Evolutionary conservation across 2,888 invertebrate genomes (phyloP).

Genomic region (Syrphus vitripennis): DNA sequence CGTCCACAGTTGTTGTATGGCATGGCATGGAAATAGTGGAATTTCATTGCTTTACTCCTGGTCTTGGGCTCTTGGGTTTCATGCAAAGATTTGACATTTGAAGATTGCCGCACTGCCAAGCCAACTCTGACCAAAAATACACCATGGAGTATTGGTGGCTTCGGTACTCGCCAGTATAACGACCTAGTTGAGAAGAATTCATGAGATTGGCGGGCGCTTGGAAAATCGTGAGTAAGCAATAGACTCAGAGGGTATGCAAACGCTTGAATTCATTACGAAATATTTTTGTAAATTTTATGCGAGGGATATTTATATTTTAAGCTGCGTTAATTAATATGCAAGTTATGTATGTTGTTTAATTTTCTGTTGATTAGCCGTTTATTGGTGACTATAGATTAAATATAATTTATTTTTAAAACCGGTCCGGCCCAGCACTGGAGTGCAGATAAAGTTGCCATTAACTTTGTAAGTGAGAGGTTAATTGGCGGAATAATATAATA

Average conservation of each 20-base stretch:
- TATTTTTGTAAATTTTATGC: background rate
- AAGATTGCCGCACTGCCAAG: slow-evolving; percentile 6
- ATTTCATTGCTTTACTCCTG: slow-evolving; percentile 32
- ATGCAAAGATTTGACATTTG: slow-evolving; percentile 51
- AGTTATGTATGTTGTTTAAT: slow-evolving; percentile 26
- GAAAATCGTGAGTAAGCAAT: slow-evolving; percentile 28
- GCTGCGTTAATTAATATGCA: slow-evolving; percentile 42
- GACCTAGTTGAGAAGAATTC: slow-evolving; percentile 54
- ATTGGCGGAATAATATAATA: background rate
- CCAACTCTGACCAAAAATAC: background rate
- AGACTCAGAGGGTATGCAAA: background rate
- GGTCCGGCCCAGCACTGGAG: background rate
- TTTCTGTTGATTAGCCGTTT: slow-evolving; percentile 31
- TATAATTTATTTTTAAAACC: background rate
- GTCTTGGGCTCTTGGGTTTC: slow-evolving; percentile 7
- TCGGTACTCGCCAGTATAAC: slow-evolving; percentile 5
- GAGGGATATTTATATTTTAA: background rate
- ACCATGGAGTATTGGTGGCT: background rate
- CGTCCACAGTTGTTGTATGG: background rate
- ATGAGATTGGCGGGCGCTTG: slow-evolving; percentile 44
- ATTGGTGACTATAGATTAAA: slow-evolving; percentile 8
- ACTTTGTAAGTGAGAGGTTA: background rate
- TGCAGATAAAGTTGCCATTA: background rate
- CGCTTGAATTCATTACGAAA: slow-evolving; percentile 36
- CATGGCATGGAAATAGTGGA: background rate